phyloP scores from a whole-genome alignment of 2,113 vertebrate genomes.

The Neofelis nebulosa region DNA sequence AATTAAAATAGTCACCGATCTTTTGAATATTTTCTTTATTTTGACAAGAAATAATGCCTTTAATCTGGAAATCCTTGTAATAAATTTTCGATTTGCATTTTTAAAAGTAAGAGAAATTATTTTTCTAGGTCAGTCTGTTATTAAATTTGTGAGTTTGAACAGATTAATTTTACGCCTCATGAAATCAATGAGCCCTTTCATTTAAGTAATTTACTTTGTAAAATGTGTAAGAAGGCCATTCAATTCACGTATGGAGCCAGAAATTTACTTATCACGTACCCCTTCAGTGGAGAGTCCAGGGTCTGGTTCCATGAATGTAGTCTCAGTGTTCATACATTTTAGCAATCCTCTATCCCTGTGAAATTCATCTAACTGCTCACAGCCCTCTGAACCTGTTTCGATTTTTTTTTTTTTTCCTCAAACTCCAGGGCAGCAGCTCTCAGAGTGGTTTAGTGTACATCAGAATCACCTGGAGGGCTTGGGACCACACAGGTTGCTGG shows the following conservation, averaged over 20 bases:
- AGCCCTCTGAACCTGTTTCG: not conserved
- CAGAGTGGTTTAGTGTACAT: not conserved
- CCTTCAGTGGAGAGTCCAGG: not conserved
- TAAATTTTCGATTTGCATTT: slow-evolving; percentile 20
- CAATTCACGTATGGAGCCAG: not conserved
- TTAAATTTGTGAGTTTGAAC: slow-evolving; percentile 25
- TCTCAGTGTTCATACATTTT: not conserved
- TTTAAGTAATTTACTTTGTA: not conserved
- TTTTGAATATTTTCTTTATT: not conserved
- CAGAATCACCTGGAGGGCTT: not conserved
- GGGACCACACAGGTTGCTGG: not conserved
- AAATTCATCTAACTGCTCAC: not conserved
- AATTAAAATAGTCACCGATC: not conserved
- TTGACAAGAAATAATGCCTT: not conserved
- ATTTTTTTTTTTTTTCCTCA: not conserved
- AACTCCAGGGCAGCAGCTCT: not conserved
- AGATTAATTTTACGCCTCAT: not conserved
- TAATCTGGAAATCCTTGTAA: not conserved
- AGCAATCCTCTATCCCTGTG: not conserved
- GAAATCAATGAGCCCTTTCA: slow-evolving; percentile 8
- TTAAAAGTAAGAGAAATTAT: not conserved
- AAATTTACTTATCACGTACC: not conserved
- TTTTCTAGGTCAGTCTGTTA: slow-evolving; percentile 7
- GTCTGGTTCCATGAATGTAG: not conserved
- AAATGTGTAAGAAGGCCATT: not conserved